Conservation (phyloP, 2,113 vertebrate species). For the Chionomys nivalis region DNA sequence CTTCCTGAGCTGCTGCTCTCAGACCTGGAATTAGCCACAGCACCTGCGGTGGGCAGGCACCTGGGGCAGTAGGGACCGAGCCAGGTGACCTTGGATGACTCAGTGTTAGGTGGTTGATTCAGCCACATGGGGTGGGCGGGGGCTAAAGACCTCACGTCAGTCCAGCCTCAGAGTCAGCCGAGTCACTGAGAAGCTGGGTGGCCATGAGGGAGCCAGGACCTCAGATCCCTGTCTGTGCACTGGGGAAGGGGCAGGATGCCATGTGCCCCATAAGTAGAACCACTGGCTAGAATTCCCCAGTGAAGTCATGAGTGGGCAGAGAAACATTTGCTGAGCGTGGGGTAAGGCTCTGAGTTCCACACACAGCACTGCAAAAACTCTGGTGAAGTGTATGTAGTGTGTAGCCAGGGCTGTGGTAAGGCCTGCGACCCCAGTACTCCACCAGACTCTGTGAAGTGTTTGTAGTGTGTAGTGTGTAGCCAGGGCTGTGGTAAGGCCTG, state of each 20-base stretch:
- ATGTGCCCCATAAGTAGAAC: not conserved
- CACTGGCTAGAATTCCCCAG: not conserved
- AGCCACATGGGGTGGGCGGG: not conserved
- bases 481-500: not conserved
- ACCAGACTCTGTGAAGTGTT: not conserved
- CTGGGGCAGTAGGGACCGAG: not conserved
- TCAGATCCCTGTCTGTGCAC: not conserved
- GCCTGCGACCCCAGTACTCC: no score
- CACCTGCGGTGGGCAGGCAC: not conserved
- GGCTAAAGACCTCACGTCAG: not conserved
- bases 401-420: not conserved
- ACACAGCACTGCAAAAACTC: not conserved
- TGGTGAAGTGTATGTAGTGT: no score
- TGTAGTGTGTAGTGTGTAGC: no score
- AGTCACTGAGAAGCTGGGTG: not conserved
- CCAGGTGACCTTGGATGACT: not conserved
- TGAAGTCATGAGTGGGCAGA: not conserved
- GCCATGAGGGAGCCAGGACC: no score
- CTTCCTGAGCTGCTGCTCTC: not conserved
- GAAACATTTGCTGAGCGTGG: not conserved
- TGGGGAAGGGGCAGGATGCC: not conserved
- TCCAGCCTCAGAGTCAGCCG: not conserved
- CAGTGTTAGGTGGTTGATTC: not conserved
- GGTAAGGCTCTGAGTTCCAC: not conserved
- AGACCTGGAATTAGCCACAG: slow-evolving; percentile 39